phyloP scores from a whole-genome alignment of 1,140 invertebrate species.

The Philotrypesis tridentata region DNA sequence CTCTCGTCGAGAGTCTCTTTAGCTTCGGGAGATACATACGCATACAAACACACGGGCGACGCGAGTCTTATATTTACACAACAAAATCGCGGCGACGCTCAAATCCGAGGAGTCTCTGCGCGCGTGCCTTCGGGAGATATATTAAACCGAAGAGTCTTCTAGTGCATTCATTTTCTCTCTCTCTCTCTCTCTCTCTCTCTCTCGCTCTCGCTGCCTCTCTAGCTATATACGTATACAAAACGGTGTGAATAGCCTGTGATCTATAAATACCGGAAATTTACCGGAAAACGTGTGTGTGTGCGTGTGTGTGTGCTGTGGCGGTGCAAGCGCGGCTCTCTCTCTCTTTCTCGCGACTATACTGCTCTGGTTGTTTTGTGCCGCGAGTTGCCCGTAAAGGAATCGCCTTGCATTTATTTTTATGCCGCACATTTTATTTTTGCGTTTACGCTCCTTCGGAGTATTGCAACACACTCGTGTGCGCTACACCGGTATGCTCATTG shows the following conservation, averaged over 20 bases:
- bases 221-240: conserved; percentile 29
- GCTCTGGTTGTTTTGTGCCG: neutral
- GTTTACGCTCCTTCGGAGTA: neutral
- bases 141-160: neutral
- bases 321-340: neutral
- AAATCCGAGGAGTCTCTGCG: neutral
- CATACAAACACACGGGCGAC: too few species aligned
- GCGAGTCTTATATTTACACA: neutral
- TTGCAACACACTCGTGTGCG: neutral
- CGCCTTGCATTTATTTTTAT: neutral
- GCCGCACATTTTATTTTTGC: too few species aligned
- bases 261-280: conserved; percentile 60
- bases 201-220: too few species aligned
- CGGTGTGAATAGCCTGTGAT: conserved; percentile 55
- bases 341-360: neutral
- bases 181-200: too few species aligned
- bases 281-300: conserved; percentile 53
- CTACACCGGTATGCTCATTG: neutral
- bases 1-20: too few species aligned
- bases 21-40: too few species aligned
- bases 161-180: neutral
- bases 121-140: neutral
- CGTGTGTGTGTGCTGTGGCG: conserved; percentile 39
- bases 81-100: neutral
- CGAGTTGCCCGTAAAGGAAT: neutral